Percentiles rank a stretch among this genome's conserved stretches.
These are phyloP conservation scores for Aspiorhynchus laticeps DNA, from an alignment of 2,113 vertebrate species.

Conservation along the genomic window DNA sequence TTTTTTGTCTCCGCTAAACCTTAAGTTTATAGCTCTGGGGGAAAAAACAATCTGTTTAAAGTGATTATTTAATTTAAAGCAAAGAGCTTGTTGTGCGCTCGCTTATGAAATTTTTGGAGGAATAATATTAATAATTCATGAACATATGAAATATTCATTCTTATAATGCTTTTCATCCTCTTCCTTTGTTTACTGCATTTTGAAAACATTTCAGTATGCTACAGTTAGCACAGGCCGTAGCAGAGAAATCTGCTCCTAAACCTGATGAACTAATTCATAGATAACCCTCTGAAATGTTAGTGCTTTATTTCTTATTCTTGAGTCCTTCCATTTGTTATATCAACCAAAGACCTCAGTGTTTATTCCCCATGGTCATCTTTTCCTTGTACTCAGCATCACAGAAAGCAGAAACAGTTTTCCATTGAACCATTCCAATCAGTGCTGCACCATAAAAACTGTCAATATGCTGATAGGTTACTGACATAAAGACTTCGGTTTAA, in stretches of 20 bases:
- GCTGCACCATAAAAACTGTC: conserved; percentile 45
- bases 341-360: background rate
- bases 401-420: conserved; percentile 30
- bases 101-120: background rate
- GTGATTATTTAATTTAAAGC: conserved; percentile 15
- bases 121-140: conserved; percentile 39
- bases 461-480: conserved; percentile 45
- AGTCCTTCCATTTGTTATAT: background rate
- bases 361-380: conserved; percentile 3
- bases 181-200: conserved; percentile 32
- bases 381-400: background rate
- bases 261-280: conserved; percentile 3
- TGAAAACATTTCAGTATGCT: background rate
- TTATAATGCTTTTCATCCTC: conserved; percentile 35
- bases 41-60: background rate
- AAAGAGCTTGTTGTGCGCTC: background rate
- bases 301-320: background rate
- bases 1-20: background rate
- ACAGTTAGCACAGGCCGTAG: background rate
- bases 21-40: background rate
- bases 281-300: background rate
- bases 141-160: conserved; percentile 38
- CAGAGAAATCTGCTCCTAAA: background rate
- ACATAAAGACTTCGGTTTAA: conserved; percentile 44
- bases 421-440: conserved; percentile 30